Base-by-base conservation (phyloP, 2,888 invertebrate species). In the Pantelozetes paolii region DNA sequence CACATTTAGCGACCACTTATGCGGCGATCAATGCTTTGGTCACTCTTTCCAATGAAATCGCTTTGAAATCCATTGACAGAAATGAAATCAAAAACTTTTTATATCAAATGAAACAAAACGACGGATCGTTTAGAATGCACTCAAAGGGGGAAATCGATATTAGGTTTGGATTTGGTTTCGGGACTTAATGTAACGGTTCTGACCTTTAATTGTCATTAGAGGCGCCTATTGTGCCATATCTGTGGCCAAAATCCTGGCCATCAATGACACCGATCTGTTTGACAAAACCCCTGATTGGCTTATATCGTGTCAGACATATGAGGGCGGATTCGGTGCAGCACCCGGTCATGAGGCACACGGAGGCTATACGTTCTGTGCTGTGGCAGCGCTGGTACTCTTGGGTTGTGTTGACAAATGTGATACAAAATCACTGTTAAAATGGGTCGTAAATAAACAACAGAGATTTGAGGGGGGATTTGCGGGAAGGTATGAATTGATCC, bases 321-420 rank as follows among this genome's bases (percentile, higher is more conserved):
- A 99, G 84, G 99, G 99, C 59, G 99, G 99, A 0, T 99, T 99
- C 85, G 91, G 91, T 50, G 97, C 96, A 0, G 89, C 87, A 78
- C 94, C 94, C 0, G 94, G 92, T 11, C 88, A 94, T 87, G 99
- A 99, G 83, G 98, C 99, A 8, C 99, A 99, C 84, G 99, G 99
- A 1, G 99, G 99, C n/a, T 99, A 99, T 83, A 90, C 97, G 0
- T 99, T 94, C 83, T 99, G 99, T 86, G 98, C 93, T 0, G 86
- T 97, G 76, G 95, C 98, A 72, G 88, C 93, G 0, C 85, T 99
- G 62, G 88, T 91, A 2, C 84, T 99, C 75, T 85, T 99, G 20
- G 88, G 89, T 77, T 88, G 88, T 80, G 87, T 89, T 50, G 84
- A 89, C 78, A 83, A 89, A 36, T 90, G 91, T 83, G 89, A 94